Evolutionary conservation across 2,797 vertebrate genomes (phyloP).

Genomic region (Benthosema pterotum): DNA sequence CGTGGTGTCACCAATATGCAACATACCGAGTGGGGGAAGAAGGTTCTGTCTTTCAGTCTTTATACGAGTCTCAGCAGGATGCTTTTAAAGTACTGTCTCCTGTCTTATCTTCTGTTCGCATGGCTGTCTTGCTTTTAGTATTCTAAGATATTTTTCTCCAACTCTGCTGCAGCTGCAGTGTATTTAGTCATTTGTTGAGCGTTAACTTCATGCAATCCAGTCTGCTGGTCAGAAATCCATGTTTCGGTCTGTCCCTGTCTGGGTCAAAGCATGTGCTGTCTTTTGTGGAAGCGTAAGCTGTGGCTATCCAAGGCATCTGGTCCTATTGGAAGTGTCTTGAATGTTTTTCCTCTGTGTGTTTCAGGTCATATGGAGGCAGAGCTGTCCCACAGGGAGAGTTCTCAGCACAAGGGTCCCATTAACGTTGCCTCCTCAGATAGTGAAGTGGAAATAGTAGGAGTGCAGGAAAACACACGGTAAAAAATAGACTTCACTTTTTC

Average conservation of each 20-base stretch:
- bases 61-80: slow-evolving; percentile 43
- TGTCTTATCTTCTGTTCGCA: slow-evolving; percentile 22
- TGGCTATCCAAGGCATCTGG: slow-evolving; percentile 32
- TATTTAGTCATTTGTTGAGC: slow-evolving; percentile 6
- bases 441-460: slow-evolving; percentile 96
- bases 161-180: neutral
- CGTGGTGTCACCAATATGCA: slow-evolving; percentile 47
- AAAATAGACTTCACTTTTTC: slow-evolving; percentile 2
- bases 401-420: slow-evolving; percentile 88
- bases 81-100: slow-evolving; percentile 36
- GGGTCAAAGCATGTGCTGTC: slow-evolving; percentile 62
- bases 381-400: slow-evolving; percentile 81
- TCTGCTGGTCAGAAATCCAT: slow-evolving; percentile 40
- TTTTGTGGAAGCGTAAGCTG: slow-evolving; percentile 50
- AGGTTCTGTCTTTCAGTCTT: neutral
- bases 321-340: slow-evolving; percentile 48
- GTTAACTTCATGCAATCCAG: slow-evolving; percentile 29
- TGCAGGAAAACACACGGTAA: slow-evolving; percentile 95
- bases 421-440: slow-evolving; percentile 92
- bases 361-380: slow-evolving; percentile 87
- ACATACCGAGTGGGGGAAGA: slow-evolving; percentile 22
- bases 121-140: slow-evolving; percentile 35
- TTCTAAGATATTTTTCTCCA: slow-evolving; percentile 16
- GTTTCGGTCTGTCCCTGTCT: slow-evolving; percentile 40
- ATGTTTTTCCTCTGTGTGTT: slow-evolving; percentile 64